Percentiles rank a stretch among this genome's conserved stretches.
Evolutionary conservation across 2,113 vertebrate species (phyloP).

Genomic region (Podiceps cristatus): DNA sequence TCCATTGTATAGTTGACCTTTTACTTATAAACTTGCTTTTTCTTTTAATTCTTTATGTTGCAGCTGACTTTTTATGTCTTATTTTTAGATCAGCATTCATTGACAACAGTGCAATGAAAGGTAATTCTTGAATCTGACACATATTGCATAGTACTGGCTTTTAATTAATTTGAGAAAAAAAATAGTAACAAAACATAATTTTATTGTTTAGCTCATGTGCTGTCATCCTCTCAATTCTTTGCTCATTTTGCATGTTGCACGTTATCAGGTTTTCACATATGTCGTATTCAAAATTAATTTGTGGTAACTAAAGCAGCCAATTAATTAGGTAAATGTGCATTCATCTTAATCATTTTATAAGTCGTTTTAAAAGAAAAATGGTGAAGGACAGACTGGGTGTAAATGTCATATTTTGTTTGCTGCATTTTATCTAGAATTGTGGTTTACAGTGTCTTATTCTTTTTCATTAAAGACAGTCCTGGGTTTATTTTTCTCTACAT

Average conservation of each 20-base stretch:
- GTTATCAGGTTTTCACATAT: not conserved
- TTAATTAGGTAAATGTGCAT: conserved; percentile 25
- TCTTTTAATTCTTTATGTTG: not conserved
- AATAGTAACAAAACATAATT: not conserved
- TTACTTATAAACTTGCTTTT: not conserved
- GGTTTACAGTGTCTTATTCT: not conserved
- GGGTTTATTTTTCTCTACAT: not conserved
- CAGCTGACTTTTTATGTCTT: not conserved
- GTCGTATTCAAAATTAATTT: not conserved
- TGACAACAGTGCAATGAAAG: not conserved
- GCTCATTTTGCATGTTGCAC: not conserved
- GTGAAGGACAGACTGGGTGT: not conserved
- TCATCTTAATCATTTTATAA: not conserved
- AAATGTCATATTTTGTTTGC: not conserved
- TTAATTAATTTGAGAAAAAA: not conserved
- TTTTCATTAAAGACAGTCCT: not conserved
- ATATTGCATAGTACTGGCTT: not conserved
- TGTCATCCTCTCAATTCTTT: not conserved
- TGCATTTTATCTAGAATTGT: not conserved
- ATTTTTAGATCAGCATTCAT: not conserved
- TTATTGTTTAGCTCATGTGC: not conserved
- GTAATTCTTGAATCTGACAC: not conserved
- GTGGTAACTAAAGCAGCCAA: not conserved
- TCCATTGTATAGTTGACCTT: not conserved
- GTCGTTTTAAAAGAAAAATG: not conserved